Evolutionary conservation across 1,140 invertebrate genomes (phyloP), one percentile per base, ranked within the genome.

Genomic region (Odontomachus brunneus): DNA sequence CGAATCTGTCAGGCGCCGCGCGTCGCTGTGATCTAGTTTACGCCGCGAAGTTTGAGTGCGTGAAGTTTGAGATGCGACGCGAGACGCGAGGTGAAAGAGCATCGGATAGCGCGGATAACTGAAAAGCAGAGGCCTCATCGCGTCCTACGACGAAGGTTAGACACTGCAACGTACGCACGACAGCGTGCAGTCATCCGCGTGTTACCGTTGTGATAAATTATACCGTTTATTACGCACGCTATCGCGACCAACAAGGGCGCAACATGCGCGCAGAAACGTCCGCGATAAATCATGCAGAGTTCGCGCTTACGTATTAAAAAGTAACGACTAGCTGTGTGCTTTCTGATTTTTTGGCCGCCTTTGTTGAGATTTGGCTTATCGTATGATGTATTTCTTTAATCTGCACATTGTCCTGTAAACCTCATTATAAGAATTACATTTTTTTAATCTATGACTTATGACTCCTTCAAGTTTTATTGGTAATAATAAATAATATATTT

Each of bases 131-230:
- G 69, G 51, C 65, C 53, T 17, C 38, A 7, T 44, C 38, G 38
- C 59, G 51, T 69, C 38, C 55, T 17, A 29, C 24, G 51, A 69
- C 22, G 65, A 80, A 55, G 65, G 24, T 55, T 80, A 71, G 22
- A 80, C 44, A 33, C 26, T 48, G 26, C 14, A 15, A 19, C 48
- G 48, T 12, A 29, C 63, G 63, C 29, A 24, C 59, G 73, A 75
- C 59, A 75, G 26, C 26, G 60, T 33, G 63, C 75, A 57, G 33
- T 48, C 22, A 26, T 33, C 59, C 51, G 33, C 51, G 33, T 15
- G 63, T 55, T 67, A 69, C 33, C n/a, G 29, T 78, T 67, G 12
- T 38, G 14, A 78, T 78, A 67, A 78, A 78, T 78, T 78, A 78
- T 67, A 78, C 26, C 26, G 49, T 11, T 71, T 71, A 55, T 71